Evolutionary conservation across 2,113 vertebrate genomes (phyloP).

Genomic region (Campylomormyrus tamandua): DNA sequence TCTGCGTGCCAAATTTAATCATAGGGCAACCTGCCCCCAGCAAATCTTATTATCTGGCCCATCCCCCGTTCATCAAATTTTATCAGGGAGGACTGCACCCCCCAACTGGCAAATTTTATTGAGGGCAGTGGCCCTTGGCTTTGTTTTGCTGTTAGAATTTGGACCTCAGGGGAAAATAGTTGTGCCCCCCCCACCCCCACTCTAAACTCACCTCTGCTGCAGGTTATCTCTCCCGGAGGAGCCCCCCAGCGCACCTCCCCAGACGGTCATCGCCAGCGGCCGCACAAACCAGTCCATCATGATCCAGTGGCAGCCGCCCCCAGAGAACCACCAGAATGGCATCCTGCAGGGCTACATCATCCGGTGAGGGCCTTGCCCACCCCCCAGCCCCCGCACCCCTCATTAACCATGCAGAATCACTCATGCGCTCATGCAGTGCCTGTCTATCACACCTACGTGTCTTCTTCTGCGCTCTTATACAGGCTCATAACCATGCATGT

Average conservation of each 20-base stretch:
- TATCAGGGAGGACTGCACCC: background rate
- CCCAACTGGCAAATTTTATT: background rate
- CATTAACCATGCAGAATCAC: background rate
- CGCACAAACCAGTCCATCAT: conserved; percentile 98
- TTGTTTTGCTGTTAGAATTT: background rate
- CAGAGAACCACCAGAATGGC: conserved; percentile 90
- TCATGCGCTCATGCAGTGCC: background rate
- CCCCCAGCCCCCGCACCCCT: background rate
- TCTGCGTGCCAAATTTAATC: background rate
- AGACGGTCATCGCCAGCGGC: conserved; percentile 91
- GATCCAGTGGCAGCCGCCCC: conserved; percentile 96
- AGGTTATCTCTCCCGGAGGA: conserved; percentile 90
- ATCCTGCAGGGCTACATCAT: conserved; percentile 90
- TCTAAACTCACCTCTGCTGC: background rate
- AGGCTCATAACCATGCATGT: background rate
- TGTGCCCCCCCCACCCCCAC: background rate
- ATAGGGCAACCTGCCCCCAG: background rate
- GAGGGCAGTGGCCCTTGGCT: background rate
- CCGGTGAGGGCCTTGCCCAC: conserved; percentile 59
- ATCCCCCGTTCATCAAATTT: background rate
- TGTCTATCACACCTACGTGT: background rate
- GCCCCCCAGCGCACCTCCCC: conserved; percentile 86
- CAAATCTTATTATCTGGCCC: background rate
- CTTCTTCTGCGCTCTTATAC: background rate
- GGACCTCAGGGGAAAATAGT: background rate